Percentiles rank a stretch among this genome's conserved stretches.
These are phyloP conservation scores for Notiomystis cincta DNA, from an alignment of 2,113 vertebrate genomes.

Conservation along the genomic window DNA sequence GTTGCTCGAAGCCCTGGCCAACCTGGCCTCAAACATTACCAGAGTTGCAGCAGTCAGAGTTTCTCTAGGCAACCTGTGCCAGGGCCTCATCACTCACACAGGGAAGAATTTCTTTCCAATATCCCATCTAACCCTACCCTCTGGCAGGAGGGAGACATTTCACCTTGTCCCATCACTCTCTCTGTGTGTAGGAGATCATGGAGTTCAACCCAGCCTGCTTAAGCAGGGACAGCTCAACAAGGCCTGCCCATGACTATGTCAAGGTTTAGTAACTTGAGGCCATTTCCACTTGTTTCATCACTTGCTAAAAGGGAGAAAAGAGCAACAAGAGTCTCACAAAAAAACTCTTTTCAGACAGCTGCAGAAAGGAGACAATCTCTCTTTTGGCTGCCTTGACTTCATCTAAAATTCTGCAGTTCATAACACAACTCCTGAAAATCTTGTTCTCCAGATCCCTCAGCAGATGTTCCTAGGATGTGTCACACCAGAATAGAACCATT, in stretches of 20 bases:
- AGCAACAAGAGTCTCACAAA: fast-evolving
- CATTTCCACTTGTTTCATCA: not conserved
- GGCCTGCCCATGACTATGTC: too few species aligned
- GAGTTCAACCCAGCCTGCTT: not conserved
- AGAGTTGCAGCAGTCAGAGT: not conserved
- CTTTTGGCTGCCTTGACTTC: not conserved
- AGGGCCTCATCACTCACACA: not conserved
- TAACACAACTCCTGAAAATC: too few species aligned
- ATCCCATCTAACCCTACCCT: not conserved
- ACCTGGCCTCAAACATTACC: not conserved
- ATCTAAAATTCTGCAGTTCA: not conserved
- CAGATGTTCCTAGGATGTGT: not conserved
- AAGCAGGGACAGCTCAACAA: not conserved
- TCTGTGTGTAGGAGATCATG: not conserved
- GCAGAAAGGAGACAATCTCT: not conserved
- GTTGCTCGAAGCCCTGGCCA: not conserved
- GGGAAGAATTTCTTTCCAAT: not conserved
- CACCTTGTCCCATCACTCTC: not conserved
- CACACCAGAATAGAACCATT: too few species aligned
- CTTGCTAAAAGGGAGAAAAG: not conserved
- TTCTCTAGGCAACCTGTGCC: not conserved
- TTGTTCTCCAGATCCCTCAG: not conserved
- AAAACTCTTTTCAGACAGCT: not conserved
- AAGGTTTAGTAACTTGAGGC: not conserved
- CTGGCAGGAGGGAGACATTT: not conserved